A percentile compares a stretch with the other conserved stretches of the same genome.
Conservation (phyloP, 2,888 invertebrate genomes). For the Cantharis rustica region DNA sequence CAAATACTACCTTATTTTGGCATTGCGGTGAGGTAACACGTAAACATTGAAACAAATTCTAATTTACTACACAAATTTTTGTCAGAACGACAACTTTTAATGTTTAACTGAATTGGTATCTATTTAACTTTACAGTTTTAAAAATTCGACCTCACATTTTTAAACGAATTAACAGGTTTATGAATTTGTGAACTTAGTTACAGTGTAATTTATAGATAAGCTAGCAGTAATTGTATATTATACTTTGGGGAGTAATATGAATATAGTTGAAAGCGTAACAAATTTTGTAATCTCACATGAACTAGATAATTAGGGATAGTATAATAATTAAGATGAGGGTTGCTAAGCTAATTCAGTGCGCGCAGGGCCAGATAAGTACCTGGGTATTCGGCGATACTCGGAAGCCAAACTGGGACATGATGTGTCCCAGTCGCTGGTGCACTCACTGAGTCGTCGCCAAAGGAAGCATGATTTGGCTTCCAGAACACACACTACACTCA, state of each 20-base stretch:
- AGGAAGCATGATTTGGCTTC: slow-evolving; percentile 52
- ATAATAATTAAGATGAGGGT: slow-evolving; percentile 19
- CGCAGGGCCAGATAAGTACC: slow-evolving; percentile 53
- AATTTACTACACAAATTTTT: not conserved
- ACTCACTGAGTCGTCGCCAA: slow-evolving; percentile 55
- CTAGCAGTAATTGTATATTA: not conserved
- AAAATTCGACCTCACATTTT: not conserved
- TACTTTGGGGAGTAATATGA: not conserved
- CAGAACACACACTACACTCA: slow-evolving; percentile 41
- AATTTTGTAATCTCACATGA: slow-evolving; percentile 1
- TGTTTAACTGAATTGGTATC: not conserved
- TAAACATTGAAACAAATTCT: not conserved
- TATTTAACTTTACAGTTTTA: not conserved
- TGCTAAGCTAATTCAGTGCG: slow-evolving; percentile 23
- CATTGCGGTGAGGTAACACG: not conserved
- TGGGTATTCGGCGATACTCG: slow-evolving; percentile 69
- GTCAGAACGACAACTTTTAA: not conserved
- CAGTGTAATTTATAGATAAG: not conserved
- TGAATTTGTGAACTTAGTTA: not conserved
- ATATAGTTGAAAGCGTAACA: not conserved
- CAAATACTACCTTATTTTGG: not conserved
- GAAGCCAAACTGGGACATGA: slow-evolving; percentile 71
- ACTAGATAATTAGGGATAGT: slow-evolving; percentile 6
- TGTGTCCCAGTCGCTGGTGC: slow-evolving; percentile 59
- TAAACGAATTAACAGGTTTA: not conserved